These are phyloP conservation scores for Aphelocoma californica DNA, from an alignment of 2,797 vertebrate species.

Conservation along the genomic window DNA sequence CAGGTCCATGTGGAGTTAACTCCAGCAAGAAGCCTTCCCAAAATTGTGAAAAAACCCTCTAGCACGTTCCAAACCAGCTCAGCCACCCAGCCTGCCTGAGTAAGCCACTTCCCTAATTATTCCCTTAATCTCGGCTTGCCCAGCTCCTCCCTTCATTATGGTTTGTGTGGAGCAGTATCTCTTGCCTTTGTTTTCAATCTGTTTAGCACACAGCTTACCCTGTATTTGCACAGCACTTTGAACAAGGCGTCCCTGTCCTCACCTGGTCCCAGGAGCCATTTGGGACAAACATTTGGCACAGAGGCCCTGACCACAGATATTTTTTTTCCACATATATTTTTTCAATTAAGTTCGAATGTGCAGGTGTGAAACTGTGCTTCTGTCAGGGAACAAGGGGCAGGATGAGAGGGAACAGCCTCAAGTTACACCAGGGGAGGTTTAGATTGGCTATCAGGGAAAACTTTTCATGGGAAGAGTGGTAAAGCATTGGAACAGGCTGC, in stretches of 20 bases:
- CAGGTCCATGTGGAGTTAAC: not conserved
- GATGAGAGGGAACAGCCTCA: not conserved
- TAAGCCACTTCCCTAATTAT: not conserved
- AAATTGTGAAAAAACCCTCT: not conserved
- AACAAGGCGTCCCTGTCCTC: not conserved
- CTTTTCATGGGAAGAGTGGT: fast-evolving
- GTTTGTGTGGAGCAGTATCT: not conserved
- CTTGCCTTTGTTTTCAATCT: not conserved
- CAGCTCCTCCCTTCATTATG: not conserved
- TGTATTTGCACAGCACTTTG: not conserved
- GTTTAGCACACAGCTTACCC: not conserved
- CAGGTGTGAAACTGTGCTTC: not conserved
- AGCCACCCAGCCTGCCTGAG: not conserved
- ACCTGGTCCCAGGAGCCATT: not conserved
- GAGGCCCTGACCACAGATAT: not conserved
- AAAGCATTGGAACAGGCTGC: not conserved
- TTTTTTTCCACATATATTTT: not conserved
- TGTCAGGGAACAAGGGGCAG: not conserved
- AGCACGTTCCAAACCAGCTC: not conserved
- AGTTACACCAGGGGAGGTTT: not conserved
- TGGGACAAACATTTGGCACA: not conserved
- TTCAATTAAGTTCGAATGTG: not conserved
- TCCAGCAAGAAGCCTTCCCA: not conserved
- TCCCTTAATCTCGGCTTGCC: not conserved
- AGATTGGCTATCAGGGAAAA: not conserved